Percentiles rank a stretch among this genome's conserved stretches.
phyloP scores from a whole-genome alignment of 2,797 vertebrate species.

The Esox lucius region DNA sequence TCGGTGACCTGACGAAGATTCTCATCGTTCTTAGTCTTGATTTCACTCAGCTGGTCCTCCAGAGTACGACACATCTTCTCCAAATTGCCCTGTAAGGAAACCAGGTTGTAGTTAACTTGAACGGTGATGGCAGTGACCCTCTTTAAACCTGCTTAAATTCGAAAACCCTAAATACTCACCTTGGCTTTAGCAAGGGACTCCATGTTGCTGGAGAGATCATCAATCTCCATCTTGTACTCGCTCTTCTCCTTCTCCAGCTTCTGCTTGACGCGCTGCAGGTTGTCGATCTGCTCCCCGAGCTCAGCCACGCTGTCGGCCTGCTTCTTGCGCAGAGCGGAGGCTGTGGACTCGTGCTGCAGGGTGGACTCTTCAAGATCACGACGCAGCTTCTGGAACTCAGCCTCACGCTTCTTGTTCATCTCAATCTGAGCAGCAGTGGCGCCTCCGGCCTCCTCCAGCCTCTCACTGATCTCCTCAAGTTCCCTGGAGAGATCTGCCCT shows the following conservation, averaged over 20 bases:
- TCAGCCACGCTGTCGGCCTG: too few relatives aligned
- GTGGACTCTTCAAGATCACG: too few relatives aligned
- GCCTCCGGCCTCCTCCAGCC: too few relatives aligned
- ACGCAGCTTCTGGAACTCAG: too few relatives aligned
- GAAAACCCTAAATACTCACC: slow-evolving; percentile 53
- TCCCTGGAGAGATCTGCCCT: too few relatives aligned
- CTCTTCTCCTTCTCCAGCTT: slow-evolving; percentile 89
- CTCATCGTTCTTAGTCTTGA: slow-evolving; percentile 67
- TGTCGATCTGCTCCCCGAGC: background rate
- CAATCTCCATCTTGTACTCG: slow-evolving; percentile 85
- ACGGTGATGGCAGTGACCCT: background rate
- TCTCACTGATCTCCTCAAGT: too few relatives aligned
- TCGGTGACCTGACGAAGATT: slow-evolving; percentile 64
- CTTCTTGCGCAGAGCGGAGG: too few relatives aligned
- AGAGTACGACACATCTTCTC: slow-evolving; percentile 77
- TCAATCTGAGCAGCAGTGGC: too few relatives aligned
- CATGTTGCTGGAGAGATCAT: slow-evolving; percentile 78
- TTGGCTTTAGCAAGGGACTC: slow-evolving; percentile 81
- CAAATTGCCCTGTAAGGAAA: slow-evolving; percentile 71
- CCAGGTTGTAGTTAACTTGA: background rate
- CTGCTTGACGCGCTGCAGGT: slow-evolving; percentile 86
- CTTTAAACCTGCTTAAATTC: background rate
- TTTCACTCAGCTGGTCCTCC: slow-evolving; percentile 77
- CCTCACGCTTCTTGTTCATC: too few relatives aligned
- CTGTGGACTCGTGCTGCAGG: too few relatives aligned